A percentile compares a stretch with the other conserved stretches of the same genome.
These are phyloP conservation scores for Aradophagus sp. DNA, from an alignment of 1,140 invertebrate genomes.

Conservation along the genomic window DNA sequence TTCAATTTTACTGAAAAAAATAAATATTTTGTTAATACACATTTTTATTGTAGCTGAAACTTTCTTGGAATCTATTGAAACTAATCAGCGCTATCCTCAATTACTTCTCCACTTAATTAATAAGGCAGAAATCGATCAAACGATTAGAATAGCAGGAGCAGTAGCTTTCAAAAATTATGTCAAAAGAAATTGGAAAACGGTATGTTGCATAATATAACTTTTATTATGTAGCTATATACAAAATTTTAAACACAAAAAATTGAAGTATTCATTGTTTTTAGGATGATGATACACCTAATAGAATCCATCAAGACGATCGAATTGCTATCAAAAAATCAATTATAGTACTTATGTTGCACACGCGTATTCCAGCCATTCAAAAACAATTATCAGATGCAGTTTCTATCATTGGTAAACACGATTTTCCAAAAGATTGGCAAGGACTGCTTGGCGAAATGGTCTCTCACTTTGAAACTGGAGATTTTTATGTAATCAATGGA, in stretches of 20 bases:
- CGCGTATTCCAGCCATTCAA: slow-evolving; percentile 88
- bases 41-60: slow-evolving; percentile 97
- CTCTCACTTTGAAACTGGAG: slow-evolving; percentile 90
- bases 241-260: slow-evolving; percentile 10
- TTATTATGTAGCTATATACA: slow-evolving; percentile 2
- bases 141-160: slow-evolving; percentile 89
- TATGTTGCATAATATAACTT: slow-evolving; percentile 70
- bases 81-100: slow-evolving; percentile 92
- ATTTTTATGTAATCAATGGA: slow-evolving; percentile 97
- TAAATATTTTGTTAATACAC: too few relatives aligned
- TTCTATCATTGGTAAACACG: slow-evolving; percentile 93
- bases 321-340: slow-evolving; percentile 89
- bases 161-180: slow-evolving; percentile 98
- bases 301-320: slow-evolving; percentile 88
- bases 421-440: slow-evolving; percentile 97
- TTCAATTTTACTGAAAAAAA: neutral
- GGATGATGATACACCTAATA: slow-evolving; percentile 87
- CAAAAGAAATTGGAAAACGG: slow-evolving; percentile 94
- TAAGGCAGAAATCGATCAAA: slow-evolving; percentile 84
- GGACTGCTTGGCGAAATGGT: slow-evolving; percentile 92
- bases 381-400: slow-evolving; percentile 97
- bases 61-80: slow-evolving; percentile 91
- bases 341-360: slow-evolving; percentile 93
- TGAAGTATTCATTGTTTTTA: slow-evolving; percentile 67
- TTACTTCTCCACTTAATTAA: slow-evolving; percentile 89